These are phyloP conservation scores for Muscidifurax raptorellus DNA, from an alignment of 1,140 invertebrate genomes.

Conservation along the genomic window DNA sequence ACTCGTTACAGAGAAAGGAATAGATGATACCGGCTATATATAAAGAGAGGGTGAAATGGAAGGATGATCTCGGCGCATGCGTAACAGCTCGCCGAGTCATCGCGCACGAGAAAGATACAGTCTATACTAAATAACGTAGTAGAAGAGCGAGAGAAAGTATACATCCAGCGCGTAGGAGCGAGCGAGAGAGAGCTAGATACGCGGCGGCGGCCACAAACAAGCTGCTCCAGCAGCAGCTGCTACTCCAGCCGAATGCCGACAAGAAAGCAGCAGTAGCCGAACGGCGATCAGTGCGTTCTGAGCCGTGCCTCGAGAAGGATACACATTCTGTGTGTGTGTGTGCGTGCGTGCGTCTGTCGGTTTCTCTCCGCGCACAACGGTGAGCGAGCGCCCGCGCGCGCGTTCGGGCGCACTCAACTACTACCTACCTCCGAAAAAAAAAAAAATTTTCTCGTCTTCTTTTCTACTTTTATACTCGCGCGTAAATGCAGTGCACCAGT, in stretches of 20 bases:
- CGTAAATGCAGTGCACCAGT: neutral
- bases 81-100: neutral
- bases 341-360: constrained; percentile 47
- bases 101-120: neutral
- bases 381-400: too few species aligned
- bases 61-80: neutral
- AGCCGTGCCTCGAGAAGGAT: neutral
- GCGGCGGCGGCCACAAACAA: neutral
- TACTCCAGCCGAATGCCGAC: neutral
- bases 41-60: neutral
- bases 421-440: too few species aligned
- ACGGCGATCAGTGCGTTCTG: neutral
- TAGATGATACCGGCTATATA: too few species aligned
- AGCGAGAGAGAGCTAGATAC: constrained; percentile 22
- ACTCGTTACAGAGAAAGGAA: neutral
- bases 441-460: too few species aligned
- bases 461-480: too few species aligned
- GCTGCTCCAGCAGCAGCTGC: neutral
- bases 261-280: neutral
- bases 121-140: neutral
- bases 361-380: neutral
- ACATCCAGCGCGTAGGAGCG: neutral
- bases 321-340: neutral
- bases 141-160: too few species aligned
- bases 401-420: too few species aligned